Base-by-base conservation (phyloP, 2,888 invertebrate species). In the Baccha elongata region DNA sequence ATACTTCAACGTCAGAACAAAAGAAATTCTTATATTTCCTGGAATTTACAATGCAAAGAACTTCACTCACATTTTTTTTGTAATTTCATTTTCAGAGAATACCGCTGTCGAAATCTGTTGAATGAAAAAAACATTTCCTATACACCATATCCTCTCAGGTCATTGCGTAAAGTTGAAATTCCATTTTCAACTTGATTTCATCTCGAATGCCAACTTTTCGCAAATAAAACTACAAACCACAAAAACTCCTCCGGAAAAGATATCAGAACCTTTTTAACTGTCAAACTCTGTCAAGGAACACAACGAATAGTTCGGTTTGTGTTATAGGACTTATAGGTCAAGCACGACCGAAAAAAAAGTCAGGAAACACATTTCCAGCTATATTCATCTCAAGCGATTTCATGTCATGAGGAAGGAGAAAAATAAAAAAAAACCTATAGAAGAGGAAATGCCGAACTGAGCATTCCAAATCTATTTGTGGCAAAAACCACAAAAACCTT, bases 191-290 rank as follows among this genome's bases (percentile, higher is more conserved):
- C 13, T 3, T 55, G 35, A 55, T 55, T 37, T 55, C 13, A 55
- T 37, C 53, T 21, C 35, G 37, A 19, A 0, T 23, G 10, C 37
- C 40, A 21, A 37, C 48, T 11, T 21, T 5, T 8, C 15, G 26
- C 8, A 58, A 26, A 0, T 26, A 15, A 19, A 58, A 40, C 3
- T 44, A 19, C 8, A 3, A 17, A 6, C 13, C 23, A 48, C n/a
- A 10, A 21, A 52, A 19, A n/a, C 23, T 21, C 21, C 17, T 53
- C 21, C 48, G 26, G 26, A 37, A 40, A 23, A 40, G 58, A 58
- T 23, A 55, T 40, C 15, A 40, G 11, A 58, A 40, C 23, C 37
- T 40, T 40, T 58, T 32, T 40, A 58, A 58, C 40, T 58, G 58
- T 58, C 58, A 58, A 58, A 23, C 40, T 23, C 23, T 26, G 6